These are phyloP conservation scores for Austrofundulus limnaeus DNA, from an alignment of 2,113 vertebrate genomes.

Conservation along the genomic window DNA sequence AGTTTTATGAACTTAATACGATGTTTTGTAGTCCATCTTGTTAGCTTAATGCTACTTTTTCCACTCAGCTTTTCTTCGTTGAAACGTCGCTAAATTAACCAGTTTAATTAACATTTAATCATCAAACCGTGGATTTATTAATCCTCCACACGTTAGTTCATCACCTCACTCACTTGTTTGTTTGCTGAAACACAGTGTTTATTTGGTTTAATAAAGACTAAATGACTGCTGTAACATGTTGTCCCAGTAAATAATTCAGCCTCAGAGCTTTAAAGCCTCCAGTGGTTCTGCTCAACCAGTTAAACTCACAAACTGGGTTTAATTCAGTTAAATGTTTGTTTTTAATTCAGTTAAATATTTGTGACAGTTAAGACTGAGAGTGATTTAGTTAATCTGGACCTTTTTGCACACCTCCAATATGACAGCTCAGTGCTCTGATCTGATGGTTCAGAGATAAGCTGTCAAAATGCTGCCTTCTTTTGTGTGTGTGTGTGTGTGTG, in stretches of 20 bases:
- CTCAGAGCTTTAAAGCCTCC: background rate
- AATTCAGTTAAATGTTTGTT: no score
- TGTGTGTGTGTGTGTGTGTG: background rate
- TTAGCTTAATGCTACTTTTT: constrained; percentile 59
- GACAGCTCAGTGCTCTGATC: background rate
- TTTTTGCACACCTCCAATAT: background rate
- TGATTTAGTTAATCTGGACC: background rate
- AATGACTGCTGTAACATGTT: background rate
- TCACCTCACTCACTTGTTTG: background rate
- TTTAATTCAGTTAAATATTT: background rate
- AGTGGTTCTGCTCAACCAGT: background rate
- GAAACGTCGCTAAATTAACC: constrained; percentile 45
- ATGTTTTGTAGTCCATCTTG: constrained; percentile 46
- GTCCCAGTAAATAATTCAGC: no score
- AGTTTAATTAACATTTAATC: constrained; percentile 59
- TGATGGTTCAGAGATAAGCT: constrained; percentile 8
- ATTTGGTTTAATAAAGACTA: background rate
- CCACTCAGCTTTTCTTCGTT: constrained; percentile 55
- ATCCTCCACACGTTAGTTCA: background rate
- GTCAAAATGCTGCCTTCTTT: background rate
- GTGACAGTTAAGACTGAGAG: constrained; percentile 12
- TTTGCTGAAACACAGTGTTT: no score
- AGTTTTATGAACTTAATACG: constrained; percentile 17
- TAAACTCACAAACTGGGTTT: no score
- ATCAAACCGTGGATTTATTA: constrained; percentile 7